These are phyloP conservation scores for Heliothis virescens DNA, from an alignment of 1,140 invertebrate genomes.

Conservation along the genomic window DNA sequence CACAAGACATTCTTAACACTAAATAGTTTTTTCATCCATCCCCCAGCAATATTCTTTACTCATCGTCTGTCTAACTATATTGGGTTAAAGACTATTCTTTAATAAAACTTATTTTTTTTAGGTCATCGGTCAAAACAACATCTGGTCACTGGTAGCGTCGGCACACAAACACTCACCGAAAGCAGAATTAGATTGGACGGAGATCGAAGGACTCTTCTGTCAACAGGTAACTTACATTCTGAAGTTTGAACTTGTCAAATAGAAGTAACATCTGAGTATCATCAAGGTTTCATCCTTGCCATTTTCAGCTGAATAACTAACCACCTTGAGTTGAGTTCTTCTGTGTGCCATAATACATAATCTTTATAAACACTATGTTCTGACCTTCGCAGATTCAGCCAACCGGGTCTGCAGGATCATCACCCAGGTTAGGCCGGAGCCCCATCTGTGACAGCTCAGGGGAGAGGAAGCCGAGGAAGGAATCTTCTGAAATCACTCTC, in stretches of 20 bases:
- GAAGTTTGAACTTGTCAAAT: background rate
- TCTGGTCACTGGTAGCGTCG: constrained; percentile 96
- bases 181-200: constrained; percentile 94
- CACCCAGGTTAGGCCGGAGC: constrained; percentile 86
- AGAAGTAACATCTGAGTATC: too few relatives aligned
- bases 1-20: too few relatives aligned
- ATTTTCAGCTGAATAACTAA: too few relatives aligned
- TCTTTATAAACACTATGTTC: too few relatives aligned
- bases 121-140: constrained; percentile 94
- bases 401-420: constrained; percentile 86
- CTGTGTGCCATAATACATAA: too few relatives aligned
- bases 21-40: too few relatives aligned
- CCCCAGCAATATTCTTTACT: too few relatives aligned
- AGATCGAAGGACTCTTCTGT: constrained; percentile 97
- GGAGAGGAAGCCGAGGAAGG: constrained; percentile 87
- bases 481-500: constrained; percentile 92
- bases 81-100: too few relatives aligned
- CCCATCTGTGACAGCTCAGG: constrained; percentile 79
- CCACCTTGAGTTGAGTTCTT: too few relatives aligned
- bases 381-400: constrained; percentile 78
- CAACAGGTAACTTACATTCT: constrained; percentile 90
- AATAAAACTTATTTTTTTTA: constrained; percentile 61
- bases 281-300: too few relatives aligned
- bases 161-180: constrained; percentile 93
- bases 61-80: too few relatives aligned